These are phyloP conservation scores for Vulpes lagopus DNA, from an alignment of 2,113 vertebrate genomes.

Conservation along the genomic window DNA sequence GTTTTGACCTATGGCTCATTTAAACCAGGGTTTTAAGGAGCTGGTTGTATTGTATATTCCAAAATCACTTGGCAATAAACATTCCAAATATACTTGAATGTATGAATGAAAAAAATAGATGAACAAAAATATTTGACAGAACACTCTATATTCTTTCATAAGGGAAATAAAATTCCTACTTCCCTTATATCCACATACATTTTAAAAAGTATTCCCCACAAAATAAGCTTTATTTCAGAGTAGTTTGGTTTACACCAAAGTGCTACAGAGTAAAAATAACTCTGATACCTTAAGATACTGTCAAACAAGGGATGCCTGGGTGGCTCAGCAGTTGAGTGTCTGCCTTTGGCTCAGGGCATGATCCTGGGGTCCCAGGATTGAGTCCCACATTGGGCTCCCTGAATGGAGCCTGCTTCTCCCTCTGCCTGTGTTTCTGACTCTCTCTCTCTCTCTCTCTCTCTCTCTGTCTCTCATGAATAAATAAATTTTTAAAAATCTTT, in stretches of 20 bases:
- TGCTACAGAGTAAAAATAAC: constrained; percentile 36
- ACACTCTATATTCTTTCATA: background rate
- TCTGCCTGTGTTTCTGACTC: too few species aligned
- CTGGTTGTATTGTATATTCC: background rate
- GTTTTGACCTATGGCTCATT: background rate
- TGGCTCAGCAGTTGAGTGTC: too few species aligned
- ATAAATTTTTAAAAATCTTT: too few species aligned
- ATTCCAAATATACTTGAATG: constrained; percentile 26
- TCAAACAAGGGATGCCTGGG: too few species aligned
- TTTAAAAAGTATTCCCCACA: background rate
- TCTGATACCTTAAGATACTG: background rate
- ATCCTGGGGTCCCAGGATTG: too few species aligned
- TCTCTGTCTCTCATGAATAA: too few species aligned
- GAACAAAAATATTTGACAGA: constrained; percentile 22
- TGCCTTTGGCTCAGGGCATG: too few species aligned
- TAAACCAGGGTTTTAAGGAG: constrained; percentile 4
- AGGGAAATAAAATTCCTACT: constrained; percentile 16
- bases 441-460: too few species aligned
- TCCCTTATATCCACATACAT: background rate
- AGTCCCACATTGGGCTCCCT: too few species aligned
- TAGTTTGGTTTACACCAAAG: background rate
- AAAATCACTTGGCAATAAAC: constrained; percentile 28
- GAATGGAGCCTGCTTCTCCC: too few species aligned
- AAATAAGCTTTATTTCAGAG: background rate
- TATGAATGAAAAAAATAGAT: background rate